Evolutionary conservation across 2,888 invertebrate genomes (phyloP), one percentile per base, ranked within the genome.

Genomic region (Seladonia tumulorum): DNA sequence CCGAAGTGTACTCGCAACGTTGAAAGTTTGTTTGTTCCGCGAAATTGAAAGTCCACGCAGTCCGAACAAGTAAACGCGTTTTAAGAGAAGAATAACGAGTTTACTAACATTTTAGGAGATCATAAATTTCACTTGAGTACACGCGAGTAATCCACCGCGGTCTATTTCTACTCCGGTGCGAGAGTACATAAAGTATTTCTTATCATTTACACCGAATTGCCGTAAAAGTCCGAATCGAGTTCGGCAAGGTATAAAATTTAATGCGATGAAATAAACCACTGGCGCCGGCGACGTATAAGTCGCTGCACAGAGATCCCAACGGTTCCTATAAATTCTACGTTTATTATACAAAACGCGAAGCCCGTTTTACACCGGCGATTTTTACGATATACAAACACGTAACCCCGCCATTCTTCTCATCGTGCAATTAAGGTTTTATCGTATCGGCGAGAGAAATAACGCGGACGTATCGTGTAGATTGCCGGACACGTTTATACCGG

Each of bases 261-360:
- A 60, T 2, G 18, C 22, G 49, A 39, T 29, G 45, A 76, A 73
- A 66, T 57, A n/a, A 66, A 73, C 7, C 35, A 39, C 16, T 25
- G 25, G 42, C 39, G n/a, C 16, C 29, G 18, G 18, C 5, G 22
- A 25, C 18, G 73, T 53, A 76, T 71, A 71, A 49, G 60, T 29
- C 29, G 18, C 29, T 12, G 53, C 22, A n/a, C 57, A 16, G 70
- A n/a, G 18, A n/a, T 68, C 45, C 29, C 29, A 16, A n/a, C 29
- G 25, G 45, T 25, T 14, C n/a, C 49, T n/a, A 60, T 82, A 80
- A 80, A 82, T 29, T 70, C 70, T n/a, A 35, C 35, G 53, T 79
- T 82, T 79, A 82, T 45, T 45, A 14, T 42, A 22, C 29, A 42
- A 42, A 29, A 57, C 16, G 25, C 3, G 45, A 35, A n/a, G n/a